A percentile compares a stretch with the other conserved stretches of the same genome.
phyloP scores from a whole-genome alignment of 2,797 vertebrate genomes.

The Antrozous pallidus region DNA sequence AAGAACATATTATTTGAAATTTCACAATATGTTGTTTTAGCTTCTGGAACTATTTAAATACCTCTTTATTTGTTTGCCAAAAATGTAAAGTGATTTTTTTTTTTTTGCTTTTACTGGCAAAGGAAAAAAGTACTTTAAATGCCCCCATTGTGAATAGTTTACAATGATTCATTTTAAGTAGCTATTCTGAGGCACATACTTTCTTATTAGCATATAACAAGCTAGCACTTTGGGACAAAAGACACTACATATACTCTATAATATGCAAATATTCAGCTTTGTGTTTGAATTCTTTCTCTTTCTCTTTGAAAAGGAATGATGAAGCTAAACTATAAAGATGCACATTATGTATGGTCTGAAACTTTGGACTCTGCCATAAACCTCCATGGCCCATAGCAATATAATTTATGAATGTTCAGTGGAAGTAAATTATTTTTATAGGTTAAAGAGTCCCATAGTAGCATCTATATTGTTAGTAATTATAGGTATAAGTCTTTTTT shows the following conservation, averaged over 20 bases:
- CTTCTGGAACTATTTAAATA: background rate
- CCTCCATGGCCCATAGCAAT: background rate
- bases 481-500: background rate
- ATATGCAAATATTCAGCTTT: background rate
- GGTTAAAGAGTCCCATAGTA: background rate
- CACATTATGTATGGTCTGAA: background rate
- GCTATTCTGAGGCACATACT: background rate
- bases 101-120: background rate
- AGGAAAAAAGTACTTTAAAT: background rate
- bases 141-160: background rate
- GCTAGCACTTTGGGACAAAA: background rate
- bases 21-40: background rate
- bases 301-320: background rate
- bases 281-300: background rate
- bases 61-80: background rate
- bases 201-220: background rate
- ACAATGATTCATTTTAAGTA: constrained; percentile 17
- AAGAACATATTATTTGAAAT: background rate
- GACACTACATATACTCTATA: background rate
- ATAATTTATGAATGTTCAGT: background rate
- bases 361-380: background rate
- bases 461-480: background rate
- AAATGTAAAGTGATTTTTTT: background rate
- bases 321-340: background rate
- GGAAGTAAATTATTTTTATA: background rate